Evolutionary conservation across 2,797 vertebrate species (phyloP), one percentile per base, ranked within the genome.

Genomic region (Anguilla anguilla): DNA sequence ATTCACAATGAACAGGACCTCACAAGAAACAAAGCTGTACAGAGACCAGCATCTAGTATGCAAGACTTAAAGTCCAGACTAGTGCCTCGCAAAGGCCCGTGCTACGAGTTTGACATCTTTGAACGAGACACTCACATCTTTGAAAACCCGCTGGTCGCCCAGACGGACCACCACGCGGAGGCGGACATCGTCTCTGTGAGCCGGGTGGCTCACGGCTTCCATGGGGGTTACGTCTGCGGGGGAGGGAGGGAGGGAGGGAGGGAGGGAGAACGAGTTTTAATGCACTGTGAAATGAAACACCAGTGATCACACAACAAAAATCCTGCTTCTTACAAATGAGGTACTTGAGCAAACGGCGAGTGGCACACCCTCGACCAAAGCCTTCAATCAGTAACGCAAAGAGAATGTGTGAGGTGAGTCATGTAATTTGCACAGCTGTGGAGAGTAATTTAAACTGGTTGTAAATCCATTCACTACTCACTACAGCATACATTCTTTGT

Each of bases 81-180:
- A 13, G 69, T 9, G 28, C 25, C 28, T 31, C 28, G 67, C 67
- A n/a, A 28, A n/a, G n/a, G 67, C 39, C 67, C 31, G 67, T 31
- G 67, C 28, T 10, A 69, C 17, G 31, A 74, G 69, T 74, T 74
- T 74, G 11, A 35, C 28, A 74, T 74, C 31, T 74, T 74, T 74
- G n/a, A 11, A 35, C 9, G 28, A 31, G 46, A 51, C 79, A 82
- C 97, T 96, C 88, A 99, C 99, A 90, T 99, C 98, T 95, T 98
- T 98, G 93, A 99, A 98, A 90, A 99, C 96, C 85, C 96, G 97
- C 89, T 98, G 96, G 79, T 98, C 97, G 0, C 97, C 95, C 87
- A 99, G 96, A 90, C 97, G 96, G 83, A 99, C 96, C 86, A 99
- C 96, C 86, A 99, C 97, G 88, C 98, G 93, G 2, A 99, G 95